Base-by-base conservation (phyloP, 2,113 vertebrate species). In the Dunckerocampus dactyliophorus region DNA sequence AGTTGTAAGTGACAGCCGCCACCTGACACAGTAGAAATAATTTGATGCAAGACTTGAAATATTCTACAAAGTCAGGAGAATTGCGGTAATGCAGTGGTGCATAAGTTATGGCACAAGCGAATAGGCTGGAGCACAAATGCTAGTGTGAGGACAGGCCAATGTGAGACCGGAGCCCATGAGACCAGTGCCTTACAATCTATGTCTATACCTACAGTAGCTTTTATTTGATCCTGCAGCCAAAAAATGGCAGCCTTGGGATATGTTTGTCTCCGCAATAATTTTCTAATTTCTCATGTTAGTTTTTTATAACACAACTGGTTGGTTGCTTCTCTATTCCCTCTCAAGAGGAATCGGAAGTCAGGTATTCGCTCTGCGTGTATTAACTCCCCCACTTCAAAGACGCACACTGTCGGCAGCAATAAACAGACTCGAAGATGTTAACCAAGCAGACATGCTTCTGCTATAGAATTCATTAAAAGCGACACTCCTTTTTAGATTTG, bases 371-470 rank as follows among this genome's bases (percentile, higher is more conserved):
- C 22, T 37, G 55, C 52, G 61, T 59, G 51, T 47, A 59, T 37
- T 34, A 43, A 47, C 47, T 43, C 31, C 64, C 49, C 21, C 54
- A 71, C 66, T 81, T 84, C 49, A 82, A 74, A 80, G 62, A 68
- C 1, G 6, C 50, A 59, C 12, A 8, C 24, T 67, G 77, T 78
- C 73, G 37, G 47, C 54, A 43, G 21, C 64, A 75, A 68, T 77
- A 59, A 75, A 54, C 19, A 34, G 45, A 64, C n/a, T 19, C 43
- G 19, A 39, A 31, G 48, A 67, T 43, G 16, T 67, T 54, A 56
- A 68, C n/a, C 21, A 58, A 64, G 66, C 42, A 31, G 50, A 49
- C 13, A 57, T 48, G 6, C 20, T 13, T 65, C 45, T 47, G 47
- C 54, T 71, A 51, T 58, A 62, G 43, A 72, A 65, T 47, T 46